A percentile compares a stretch with the other conserved stretches of the same genome.
These are phyloP conservation scores for Thaleichthys pacificus DNA, from an alignment of 2,797 vertebrate species.

Conservation along the genomic window DNA sequence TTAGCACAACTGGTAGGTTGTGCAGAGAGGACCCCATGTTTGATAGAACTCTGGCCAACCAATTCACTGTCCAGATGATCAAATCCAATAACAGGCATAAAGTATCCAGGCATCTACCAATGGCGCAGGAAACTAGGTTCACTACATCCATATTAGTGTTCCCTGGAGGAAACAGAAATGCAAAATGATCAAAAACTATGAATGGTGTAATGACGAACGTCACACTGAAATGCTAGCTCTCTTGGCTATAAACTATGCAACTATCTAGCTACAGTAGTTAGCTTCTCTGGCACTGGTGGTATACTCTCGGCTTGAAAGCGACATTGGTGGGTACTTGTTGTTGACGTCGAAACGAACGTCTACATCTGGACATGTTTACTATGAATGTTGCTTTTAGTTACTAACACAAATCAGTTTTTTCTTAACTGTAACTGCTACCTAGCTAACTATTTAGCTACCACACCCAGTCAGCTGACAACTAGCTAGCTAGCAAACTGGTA, in stretches of 20 bases:
- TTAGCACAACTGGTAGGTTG: conserved; percentile 66
- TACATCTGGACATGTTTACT: too few species aligned
- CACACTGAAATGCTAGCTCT: too few species aligned
- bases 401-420: not conserved
- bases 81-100: conserved; percentile 77
- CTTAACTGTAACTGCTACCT: not conserved
- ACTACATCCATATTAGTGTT: conserved; percentile 55
- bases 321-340: too few species aligned
- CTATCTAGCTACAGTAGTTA: too few species aligned
- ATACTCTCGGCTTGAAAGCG: too few species aligned
- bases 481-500: not conserved
- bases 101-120: conserved; percentile 58
- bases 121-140: conserved; percentile 48
- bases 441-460: not conserved
- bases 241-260: too few species aligned
- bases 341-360: too few species aligned
- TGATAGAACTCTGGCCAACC: conserved; percentile 69
- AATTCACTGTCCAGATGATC: conserved; percentile 78
- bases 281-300: too few species aligned
- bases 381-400: too few species aligned
- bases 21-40: conserved; percentile 67
- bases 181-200: not conserved
- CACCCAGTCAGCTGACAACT: not conserved
- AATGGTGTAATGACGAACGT: not conserved
- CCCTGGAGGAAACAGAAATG: not conserved